Conservation (phyloP, 2,888 invertebrate species). For the Octonoba sinensis region DNA sequence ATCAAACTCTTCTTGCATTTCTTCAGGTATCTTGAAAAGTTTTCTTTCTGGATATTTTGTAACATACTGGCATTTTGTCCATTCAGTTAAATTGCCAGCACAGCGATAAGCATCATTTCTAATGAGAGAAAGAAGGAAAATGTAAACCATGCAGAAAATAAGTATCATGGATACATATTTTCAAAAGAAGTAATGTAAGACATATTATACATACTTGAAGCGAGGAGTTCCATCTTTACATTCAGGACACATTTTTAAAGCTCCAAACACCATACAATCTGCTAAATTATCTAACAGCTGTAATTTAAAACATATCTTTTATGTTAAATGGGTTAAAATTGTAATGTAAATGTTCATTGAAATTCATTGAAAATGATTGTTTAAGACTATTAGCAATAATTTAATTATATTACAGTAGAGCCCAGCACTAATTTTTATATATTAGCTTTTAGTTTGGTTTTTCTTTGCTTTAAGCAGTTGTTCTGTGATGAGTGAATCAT, state of each 20-base stretch:
- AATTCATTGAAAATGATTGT: too few species aligned
- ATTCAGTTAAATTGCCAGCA: slow-evolving; percentile 85
- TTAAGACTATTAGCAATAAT: too few species aligned
- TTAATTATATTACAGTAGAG: too few species aligned
- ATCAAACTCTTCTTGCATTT: slow-evolving; percentile 74
- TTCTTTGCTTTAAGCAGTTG: too few species aligned
- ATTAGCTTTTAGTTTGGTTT: too few species aligned
- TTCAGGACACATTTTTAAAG: slow-evolving; percentile 81
- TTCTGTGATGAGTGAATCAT: too few species aligned
- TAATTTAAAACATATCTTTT: slow-evolving; percentile 49
- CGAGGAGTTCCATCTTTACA: slow-evolving; percentile 81
- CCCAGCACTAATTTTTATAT: too few species aligned
- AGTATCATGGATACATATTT: neutral
- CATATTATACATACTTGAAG: slow-evolving; percentile 70
- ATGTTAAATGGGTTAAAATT: neutral
- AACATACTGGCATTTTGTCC: slow-evolving; percentile 86
- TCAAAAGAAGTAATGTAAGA: neutral
- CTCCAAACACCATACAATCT: slow-evolving; percentile 91
- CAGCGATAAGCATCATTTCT: slow-evolving; percentile 83
- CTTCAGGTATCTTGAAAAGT: slow-evolving; percentile 75
- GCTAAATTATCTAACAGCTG: slow-evolving; percentile 74
- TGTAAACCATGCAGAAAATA: slow-evolving; percentile 6
- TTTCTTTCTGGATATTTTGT: slow-evolving; percentile 81
- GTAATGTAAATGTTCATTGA: too few species aligned
- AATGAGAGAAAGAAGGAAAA: slow-evolving; percentile 73